A percentile compares a stretch with the other conserved stretches of the same genome.
Evolutionary conservation across 2,797 vertebrate species (phyloP).

Genomic region (Danio tinwini): DNA sequence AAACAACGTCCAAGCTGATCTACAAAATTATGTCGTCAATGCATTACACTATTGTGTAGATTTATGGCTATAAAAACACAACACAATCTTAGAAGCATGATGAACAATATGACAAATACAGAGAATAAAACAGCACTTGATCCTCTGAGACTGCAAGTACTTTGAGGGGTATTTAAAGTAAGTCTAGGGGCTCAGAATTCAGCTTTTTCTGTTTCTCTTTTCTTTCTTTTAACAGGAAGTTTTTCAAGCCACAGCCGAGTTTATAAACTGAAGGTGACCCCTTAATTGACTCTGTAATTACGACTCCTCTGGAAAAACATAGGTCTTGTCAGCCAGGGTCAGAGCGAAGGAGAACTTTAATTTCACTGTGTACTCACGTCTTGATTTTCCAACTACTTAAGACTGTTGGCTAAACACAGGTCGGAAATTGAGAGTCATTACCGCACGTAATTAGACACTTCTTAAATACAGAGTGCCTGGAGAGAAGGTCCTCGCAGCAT

Average conservation of each 20-base stretch:
- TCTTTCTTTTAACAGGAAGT: conserved; percentile 57
- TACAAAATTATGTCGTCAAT: not conserved
- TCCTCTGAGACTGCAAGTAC: conserved; percentile 74
- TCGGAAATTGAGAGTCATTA: conserved; percentile 75
- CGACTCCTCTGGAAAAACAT: conserved; percentile 67
- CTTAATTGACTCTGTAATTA: conserved; percentile 80
- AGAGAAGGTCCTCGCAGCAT: conserved; percentile 67
- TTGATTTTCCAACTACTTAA: conserved; percentile 67
- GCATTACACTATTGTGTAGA: not conserved
- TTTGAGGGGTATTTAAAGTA: conserved; percentile 70
- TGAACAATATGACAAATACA: conserved; percentile 9
- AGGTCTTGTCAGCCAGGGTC: conserved; percentile 73
- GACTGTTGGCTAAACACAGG: conserved; percentile 77
- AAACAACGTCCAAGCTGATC: not conserved
- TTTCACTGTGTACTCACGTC: conserved; percentile 73
- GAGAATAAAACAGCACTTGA: conserved; percentile 62
- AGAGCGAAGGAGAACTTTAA: conserved; percentile 77
- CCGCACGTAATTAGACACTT: conserved; percentile 75
- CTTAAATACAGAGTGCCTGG: conserved; percentile 67
- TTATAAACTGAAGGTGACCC: conserved; percentile 78
- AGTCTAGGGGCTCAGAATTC: conserved; percentile 69
- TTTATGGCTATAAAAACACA: not conserved
- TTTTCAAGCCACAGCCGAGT: conserved; percentile 64
- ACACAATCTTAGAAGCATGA: not conserved
- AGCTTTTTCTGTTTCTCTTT: conserved; percentile 51